Evolutionary conservation across 2,888 invertebrate genomes (phyloP).

Genomic region (Hemicrepidius hirtus): DNA sequence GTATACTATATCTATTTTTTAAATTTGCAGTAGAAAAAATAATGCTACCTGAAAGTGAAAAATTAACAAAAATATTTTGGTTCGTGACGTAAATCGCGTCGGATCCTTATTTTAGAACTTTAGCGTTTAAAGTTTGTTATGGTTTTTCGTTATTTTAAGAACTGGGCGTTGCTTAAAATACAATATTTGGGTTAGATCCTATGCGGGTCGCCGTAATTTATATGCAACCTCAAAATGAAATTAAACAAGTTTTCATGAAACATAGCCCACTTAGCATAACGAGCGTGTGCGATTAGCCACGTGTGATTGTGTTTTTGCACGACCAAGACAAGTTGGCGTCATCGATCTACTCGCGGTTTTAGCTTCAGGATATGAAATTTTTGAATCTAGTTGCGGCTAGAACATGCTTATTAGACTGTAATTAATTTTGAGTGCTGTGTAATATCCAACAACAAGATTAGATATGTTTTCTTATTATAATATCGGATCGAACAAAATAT

Average conservation of each 20-base stretch:
- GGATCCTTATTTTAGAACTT: background rate
- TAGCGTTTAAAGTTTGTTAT: background rate
- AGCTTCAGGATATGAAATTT: slow-evolving; percentile 24
- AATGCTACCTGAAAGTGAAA: background rate
- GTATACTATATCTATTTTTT: background rate
- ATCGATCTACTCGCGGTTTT: slow-evolving; percentile 20
- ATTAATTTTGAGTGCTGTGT: slow-evolving; percentile 21
- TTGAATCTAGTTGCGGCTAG: slow-evolving; percentile 8
- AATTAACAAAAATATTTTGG: background rate
- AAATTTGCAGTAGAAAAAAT: no score
- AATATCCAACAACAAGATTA: background rate
- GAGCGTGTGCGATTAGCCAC: slow-evolving; percentile 21
- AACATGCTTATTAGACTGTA: slow-evolving; percentile 14
- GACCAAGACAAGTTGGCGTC: slow-evolving; percentile 39
- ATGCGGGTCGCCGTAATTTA: slow-evolving; percentile 37
- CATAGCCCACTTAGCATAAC: slow-evolving; percentile 39
- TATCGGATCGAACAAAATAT: no score
- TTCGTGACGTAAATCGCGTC: slow-evolving; percentile 14
- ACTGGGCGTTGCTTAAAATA: slow-evolving; percentile 11
- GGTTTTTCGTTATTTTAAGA: slow-evolving; percentile 5
- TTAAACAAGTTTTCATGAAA: slow-evolving; percentile 45
- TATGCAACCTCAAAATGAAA: slow-evolving; percentile 43
- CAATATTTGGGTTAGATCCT: slow-evolving; percentile 17
- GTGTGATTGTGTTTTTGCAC: slow-evolving; percentile 33
- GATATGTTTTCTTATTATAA: no score